Evolutionary conservation across 2,888 invertebrate genomes (phyloP), one percentile per base, ranked within the genome.

Genomic region (Drosophila testacea): DNA sequence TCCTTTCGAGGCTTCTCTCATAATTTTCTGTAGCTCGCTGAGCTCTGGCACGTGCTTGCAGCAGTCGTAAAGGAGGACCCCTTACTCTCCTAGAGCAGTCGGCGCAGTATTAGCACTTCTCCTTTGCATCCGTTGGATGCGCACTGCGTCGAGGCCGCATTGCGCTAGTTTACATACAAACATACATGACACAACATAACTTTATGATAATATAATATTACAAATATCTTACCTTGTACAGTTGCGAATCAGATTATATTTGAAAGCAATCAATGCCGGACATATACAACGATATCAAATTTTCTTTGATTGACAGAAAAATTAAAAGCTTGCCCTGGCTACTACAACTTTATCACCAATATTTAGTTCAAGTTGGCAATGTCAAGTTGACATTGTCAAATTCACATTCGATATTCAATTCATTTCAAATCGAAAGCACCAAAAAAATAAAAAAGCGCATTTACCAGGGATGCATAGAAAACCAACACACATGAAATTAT

Each of bases 111-210:
- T 7, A 11, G 16, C 38, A 2, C 2, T 22, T 22, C 22, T 22
- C 22, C 22, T 22, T 22, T 22, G 48, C 10, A 10, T 9, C 34
- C 22, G 39, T 4, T 48, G 74, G 39, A 73, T n/a, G 0, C 74
- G 69, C 1, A 16, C 75, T 73, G 13, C 73, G 73, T 46, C 75
- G 44, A 1, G 1, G 55, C 2, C 30, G 13, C 30, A 47, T 16
- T 48, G 10, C 11, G 16, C 0, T 1, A n/a, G n/a, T n/a, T n/a
- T n/a, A n/a, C n/a, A n/a, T n/a, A n/a, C n/a, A n/a, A n/a, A n/a
- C n/a, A n/a, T n/a, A n/a, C n/a, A n/a, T n/a, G n/a, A n/a, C n/a
- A n/a, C n/a, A n/a, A n/a, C n/a, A n/a, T n/a, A n/a, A n/a, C n/a
- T n/a, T n/a, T n/a, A 11, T 11, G 9, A 34, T 6, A 13, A 4